These are phyloP conservation scores for Drosophila prolongata DNA, from an alignment of 2,888 invertebrate species.

Conservation along the genomic window DNA sequence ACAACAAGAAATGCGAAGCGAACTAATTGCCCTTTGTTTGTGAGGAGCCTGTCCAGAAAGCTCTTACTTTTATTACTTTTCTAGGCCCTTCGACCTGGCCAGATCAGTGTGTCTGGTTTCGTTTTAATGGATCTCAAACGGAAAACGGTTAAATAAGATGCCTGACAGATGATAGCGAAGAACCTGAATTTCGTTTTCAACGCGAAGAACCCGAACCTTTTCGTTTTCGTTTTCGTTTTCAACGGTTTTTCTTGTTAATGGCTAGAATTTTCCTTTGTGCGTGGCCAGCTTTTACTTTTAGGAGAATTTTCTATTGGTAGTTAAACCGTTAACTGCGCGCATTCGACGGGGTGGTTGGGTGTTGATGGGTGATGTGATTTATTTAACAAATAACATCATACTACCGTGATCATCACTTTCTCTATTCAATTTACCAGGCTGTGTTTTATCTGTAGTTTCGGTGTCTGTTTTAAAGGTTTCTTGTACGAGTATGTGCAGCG, in stretches of 20 bases:
- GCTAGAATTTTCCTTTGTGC: conserved; percentile 38
- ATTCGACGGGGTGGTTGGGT: conserved; percentile 10
- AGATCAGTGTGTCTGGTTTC: conserved; percentile 13
- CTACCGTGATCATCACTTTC: conserved; percentile 71
- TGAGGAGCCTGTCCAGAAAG: conserved; percentile 29
- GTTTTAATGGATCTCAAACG: conserved; percentile 20
- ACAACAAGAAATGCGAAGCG: conserved; percentile 47
- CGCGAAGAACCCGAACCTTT: conserved; percentile 3
- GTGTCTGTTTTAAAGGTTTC: conserved; percentile 60
- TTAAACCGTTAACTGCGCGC: conserved; percentile 26
- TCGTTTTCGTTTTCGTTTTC: conserved; percentile 14
- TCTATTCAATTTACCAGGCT: conserved; percentile 68
- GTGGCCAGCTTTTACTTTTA: conserved; percentile 32
- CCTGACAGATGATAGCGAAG: conserved; percentile 11
- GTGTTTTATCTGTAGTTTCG: conserved; percentile 49
- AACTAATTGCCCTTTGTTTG: conserved; percentile 62
- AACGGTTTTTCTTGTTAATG: conserved; percentile 12
- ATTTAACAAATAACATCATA: conserved; percentile 63
- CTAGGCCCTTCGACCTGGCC: conserved; percentile 25
- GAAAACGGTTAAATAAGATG: conserved; percentile 14
- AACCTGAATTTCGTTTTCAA: conserved; percentile 10
- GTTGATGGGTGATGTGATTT: conserved; percentile 53
- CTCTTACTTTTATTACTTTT: conserved; percentile 29
- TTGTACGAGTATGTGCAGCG: conserved; percentile 36
- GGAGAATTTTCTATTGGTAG: conserved; percentile 33